A percentile compares a stretch with the other conserved stretches of the same genome.
Evolutionary conservation across 2,888 invertebrate genomes (phyloP).

Genomic region (Lasioglossum pauxillum): DNA sequence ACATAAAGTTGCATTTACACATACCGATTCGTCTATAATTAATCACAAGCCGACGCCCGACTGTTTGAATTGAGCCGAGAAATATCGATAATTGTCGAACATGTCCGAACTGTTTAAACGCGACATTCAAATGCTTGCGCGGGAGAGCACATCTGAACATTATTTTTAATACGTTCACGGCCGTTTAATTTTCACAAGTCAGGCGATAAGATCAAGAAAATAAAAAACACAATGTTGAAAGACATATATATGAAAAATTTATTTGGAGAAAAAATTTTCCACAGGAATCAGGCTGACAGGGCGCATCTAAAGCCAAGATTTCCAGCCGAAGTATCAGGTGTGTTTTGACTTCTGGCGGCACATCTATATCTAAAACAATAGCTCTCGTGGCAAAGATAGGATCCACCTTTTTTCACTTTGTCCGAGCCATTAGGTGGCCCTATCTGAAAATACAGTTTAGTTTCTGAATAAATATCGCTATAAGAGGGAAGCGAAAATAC

Average conservation of each 20-base stretch:
- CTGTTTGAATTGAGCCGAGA: conserved; percentile 14
- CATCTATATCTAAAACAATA: conserved; percentile 98
- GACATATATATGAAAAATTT: neutral
- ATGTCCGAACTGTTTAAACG: neutral
- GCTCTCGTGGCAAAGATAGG: conserved; percentile 94
- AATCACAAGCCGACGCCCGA: conserved; percentile 51
- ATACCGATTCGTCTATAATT: neutral
- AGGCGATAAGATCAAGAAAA: neutral
- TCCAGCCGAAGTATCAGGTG: conserved; percentile 95
- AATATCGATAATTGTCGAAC: conserved; percentile 27
- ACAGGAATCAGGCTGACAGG: conserved; percentile 50
- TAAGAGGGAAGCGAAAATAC: no score
- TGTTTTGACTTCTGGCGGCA: conserved; percentile 96
- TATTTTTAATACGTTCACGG: neutral
- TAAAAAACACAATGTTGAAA: neutral
- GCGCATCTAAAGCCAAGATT: conserved; percentile 98
- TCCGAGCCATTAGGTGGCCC: conserved; percentile 86
- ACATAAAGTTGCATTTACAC: conserved; percentile 24
- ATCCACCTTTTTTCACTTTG: conserved; percentile 98
- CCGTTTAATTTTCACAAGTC: neutral
- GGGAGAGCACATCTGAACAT: neutral
- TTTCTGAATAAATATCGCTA: neutral
- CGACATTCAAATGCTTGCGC: neutral
- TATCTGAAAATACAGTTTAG: conserved; percentile 73
- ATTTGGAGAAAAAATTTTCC: neutral